A percentile compares a stretch with the other conserved stretches of the same genome.
These are phyloP conservation scores for Dendronephthya gigantea DNA, from an alignment of 64 coral and sea anemone genomes.

Conservation along the genomic window DNA sequence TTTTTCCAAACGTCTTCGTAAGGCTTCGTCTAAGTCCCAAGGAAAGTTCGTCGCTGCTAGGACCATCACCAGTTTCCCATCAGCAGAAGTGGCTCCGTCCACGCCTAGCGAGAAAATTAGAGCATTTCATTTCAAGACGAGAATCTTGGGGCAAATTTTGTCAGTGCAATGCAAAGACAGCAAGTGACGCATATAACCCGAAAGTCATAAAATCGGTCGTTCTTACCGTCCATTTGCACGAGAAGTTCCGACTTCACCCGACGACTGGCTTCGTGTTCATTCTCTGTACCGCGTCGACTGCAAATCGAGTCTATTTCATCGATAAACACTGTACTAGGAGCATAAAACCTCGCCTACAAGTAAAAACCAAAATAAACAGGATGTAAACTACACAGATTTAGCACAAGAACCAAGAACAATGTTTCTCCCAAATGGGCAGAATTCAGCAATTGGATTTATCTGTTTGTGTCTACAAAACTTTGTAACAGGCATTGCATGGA, in stretches of 20 bases:
- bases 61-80: constrained; percentile 78
- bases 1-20: constrained; percentile 87
- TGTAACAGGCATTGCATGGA: too few species aligned
- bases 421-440: too few species aligned
- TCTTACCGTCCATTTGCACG: constrained; percentile 91
- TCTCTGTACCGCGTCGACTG: constrained; percentile 82
- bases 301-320: constrained; percentile 99
- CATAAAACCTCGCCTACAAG: constrained; percentile 86
- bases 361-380: background rate
- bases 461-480: too few species aligned
- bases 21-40: constrained; percentile 95
- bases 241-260: constrained; percentile 92
- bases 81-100: constrained; percentile 48
- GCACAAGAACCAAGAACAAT: too few species aligned
- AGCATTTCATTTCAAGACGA: background rate
- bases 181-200: background rate
- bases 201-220: background rate
- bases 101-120: constrained; percentile 43
- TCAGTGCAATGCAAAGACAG: background rate
- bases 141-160: too few species aligned
- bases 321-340: constrained; percentile 92
- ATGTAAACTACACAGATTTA: background rate
- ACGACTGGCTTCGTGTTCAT: constrained; percentile 92
- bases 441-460: too few species aligned
- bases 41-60: constrained; percentile 98